phyloP scores from a whole-genome alignment of 1,140 invertebrate species.

The Augochlora pura region DNA sequence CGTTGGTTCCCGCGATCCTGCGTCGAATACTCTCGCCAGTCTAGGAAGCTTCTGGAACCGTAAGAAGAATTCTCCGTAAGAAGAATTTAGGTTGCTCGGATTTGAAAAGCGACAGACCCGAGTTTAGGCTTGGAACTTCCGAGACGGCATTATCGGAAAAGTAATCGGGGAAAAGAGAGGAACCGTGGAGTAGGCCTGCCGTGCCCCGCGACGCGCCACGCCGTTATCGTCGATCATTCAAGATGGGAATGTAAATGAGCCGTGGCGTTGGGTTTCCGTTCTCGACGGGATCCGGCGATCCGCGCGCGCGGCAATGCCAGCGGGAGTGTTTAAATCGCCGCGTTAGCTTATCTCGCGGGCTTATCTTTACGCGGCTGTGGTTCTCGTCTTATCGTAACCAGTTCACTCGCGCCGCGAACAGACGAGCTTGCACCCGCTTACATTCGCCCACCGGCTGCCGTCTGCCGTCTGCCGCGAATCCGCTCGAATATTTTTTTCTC shows the following conservation, averaged over 20 bases:
- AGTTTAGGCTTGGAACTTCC: too few relatives aligned
- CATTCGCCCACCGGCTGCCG: background rate
- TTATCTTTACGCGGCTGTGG: constrained; percentile 35
- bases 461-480: too few relatives aligned
- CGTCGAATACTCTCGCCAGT: background rate
- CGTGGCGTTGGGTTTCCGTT: constrained; percentile 13
- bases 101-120: too few relatives aligned
- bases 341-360: constrained; percentile 30
- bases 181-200: too few relatives aligned
- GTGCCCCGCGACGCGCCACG: background rate
- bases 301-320: constrained; percentile 22
- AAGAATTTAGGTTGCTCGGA: background rate
- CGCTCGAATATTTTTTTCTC: too few relatives aligned
- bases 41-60: background rate
- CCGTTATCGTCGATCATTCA: constrained; percentile 25
- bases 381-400: constrained; percentile 36
- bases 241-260: constrained; percentile 39
- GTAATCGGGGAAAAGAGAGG: background rate
- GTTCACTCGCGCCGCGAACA: constrained; percentile 18
- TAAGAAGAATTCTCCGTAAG: background rate
- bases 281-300: background rate
- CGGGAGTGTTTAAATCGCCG: constrained; percentile 43
- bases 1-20: constrained; percentile 17
- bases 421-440: background rate
- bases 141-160: background rate